Evolutionary conservation across 2,888 invertebrate species (phyloP).

Genomic region (Vanessa cardui): DNA sequence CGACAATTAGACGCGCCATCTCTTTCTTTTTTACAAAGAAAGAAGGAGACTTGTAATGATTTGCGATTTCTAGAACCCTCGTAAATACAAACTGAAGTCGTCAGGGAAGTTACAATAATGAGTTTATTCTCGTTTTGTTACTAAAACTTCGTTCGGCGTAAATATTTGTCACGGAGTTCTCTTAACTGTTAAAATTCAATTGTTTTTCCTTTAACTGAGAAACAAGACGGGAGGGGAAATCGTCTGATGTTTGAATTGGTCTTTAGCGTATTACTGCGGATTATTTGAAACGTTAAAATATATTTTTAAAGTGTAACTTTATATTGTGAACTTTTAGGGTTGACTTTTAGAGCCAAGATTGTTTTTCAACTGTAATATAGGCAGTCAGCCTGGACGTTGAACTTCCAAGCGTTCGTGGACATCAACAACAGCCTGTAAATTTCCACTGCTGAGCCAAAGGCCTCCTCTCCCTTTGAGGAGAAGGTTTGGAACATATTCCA

Average conservation of each 20-base stretch:
- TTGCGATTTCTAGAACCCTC: not conserved
- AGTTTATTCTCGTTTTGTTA: conserved; percentile 43
- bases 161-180: conserved; percentile 36
- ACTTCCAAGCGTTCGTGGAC: too few species aligned
- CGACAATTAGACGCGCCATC: not conserved
- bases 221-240: not conserved
- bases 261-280: conserved; percentile 5
- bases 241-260: not conserved
- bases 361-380: too few species aligned
- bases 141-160: conserved; percentile 36
- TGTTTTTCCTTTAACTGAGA: conserved; percentile 20
- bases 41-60: not conserved
- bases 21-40: not conserved
- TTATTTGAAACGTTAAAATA: too few species aligned
- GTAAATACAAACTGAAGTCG: conserved; percentile 37
- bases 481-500: too few species aligned
- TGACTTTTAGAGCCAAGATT: too few species aligned
- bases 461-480: too few species aligned
- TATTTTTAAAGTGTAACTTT: too few species aligned
- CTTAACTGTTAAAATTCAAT: conserved; percentile 32
- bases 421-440: too few species aligned
- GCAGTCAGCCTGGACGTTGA: too few species aligned
- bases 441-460: too few species aligned
- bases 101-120: conserved; percentile 42
- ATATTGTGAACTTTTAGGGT: too few species aligned